phyloP scores from a whole-genome alignment of 1,140 invertebrate species.

The Matsumurasca onukii region DNA sequence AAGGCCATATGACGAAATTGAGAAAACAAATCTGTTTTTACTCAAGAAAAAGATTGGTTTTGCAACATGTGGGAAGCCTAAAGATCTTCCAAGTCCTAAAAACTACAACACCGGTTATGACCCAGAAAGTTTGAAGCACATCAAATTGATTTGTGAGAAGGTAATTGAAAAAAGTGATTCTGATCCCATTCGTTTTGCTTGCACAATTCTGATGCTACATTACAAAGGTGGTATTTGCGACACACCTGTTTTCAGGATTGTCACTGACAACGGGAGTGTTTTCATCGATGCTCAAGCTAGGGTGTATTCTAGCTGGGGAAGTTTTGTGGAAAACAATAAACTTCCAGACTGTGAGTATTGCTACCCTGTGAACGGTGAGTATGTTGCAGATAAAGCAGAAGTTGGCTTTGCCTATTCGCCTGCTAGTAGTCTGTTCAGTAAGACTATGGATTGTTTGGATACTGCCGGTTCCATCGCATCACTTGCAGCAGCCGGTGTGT shows the following conservation, averaged over 20 bases:
- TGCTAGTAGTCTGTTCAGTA: constrained; percentile 2
- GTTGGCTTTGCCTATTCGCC: background rate
- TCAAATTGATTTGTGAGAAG: constrained; percentile 17
- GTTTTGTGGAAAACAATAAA: constrained; percentile 15
- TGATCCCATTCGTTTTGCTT: constrained; percentile 13
- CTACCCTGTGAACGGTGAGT: background rate
- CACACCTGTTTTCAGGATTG: constrained; percentile 18
- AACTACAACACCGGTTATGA: constrained; percentile 20
- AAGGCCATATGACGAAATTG: constrained; percentile 13
- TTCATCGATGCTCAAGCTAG: constrained; percentile 15
- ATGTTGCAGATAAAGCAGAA: background rate
- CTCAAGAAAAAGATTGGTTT: constrained; percentile 26
- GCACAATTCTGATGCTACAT: constrained; percentile 10
- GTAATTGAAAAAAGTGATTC: constrained; percentile 17
- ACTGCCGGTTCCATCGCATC: constrained; percentile 6
- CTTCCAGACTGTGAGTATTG: constrained; percentile 25
- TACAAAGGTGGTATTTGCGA: background rate
- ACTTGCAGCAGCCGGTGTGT: background rate
- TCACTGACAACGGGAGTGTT: background rate
- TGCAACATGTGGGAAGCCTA: constrained; percentile 20
- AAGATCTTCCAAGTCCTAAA: background rate
- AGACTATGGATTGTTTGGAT: constrained; percentile 10
- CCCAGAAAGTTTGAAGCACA: background rate
- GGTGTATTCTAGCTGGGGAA: constrained; percentile 4
- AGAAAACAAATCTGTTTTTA: constrained; percentile 11